A percentile compares a stretch with the other conserved stretches of the same genome.
These are phyloP conservation scores for Galerucella pusilla DNA, from an alignment of 2,888 invertebrate genomes.

Conservation along the genomic window DNA sequence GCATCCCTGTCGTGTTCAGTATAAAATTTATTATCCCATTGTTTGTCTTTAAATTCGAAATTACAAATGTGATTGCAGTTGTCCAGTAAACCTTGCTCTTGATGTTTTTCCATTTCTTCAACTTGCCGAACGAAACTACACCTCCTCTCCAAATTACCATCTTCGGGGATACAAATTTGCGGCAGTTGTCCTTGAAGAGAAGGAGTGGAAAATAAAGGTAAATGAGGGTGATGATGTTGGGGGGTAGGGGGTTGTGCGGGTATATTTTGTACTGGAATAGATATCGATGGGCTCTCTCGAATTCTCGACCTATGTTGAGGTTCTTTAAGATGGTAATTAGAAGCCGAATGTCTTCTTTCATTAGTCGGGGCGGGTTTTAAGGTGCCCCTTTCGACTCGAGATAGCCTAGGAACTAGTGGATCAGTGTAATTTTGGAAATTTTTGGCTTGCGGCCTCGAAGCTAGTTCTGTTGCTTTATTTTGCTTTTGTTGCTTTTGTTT, in stretches of 20 bases:
- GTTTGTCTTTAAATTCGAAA: slow-evolving; percentile 63
- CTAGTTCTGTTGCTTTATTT: slow-evolving; percentile 67
- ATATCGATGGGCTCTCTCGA: slow-evolving; percentile 65
- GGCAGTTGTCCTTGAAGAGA: slow-evolving; percentile 65
- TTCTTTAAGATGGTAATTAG: slow-evolving; percentile 59
- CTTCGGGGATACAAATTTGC: slow-evolving; percentile 68
- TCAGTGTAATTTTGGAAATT: slow-evolving; percentile 70
- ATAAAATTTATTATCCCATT: slow-evolving; percentile 60
- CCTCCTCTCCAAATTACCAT: slow-evolving; percentile 62
- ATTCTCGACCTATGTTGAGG: slow-evolving; percentile 59
- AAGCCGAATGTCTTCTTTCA: slow-evolving; percentile 62
- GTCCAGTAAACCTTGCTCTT: slow-evolving; percentile 61
- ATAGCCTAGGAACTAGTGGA: slow-evolving; percentile 68
- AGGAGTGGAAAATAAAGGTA: slow-evolving; percentile 61
- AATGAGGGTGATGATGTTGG: slow-evolving; percentile 58
- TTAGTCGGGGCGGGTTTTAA: slow-evolving; percentile 59
- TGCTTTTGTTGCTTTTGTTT: slow-evolving; percentile 65
- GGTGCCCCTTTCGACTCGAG: slow-evolving; percentile 65
- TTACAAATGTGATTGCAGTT: slow-evolving; percentile 64
- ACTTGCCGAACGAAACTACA: slow-evolving; percentile 68
- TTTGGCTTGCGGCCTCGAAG: slow-evolving; percentile 62
- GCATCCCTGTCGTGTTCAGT: slow-evolving; percentile 60
- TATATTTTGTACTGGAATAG: slow-evolving; percentile 63
- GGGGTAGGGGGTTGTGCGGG: slow-evolving; percentile 52
- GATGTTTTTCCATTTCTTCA: slow-evolving; percentile 63